Conservation (phyloP, 2,797 vertebrate species). For the Acridotheres tristis region DNA sequence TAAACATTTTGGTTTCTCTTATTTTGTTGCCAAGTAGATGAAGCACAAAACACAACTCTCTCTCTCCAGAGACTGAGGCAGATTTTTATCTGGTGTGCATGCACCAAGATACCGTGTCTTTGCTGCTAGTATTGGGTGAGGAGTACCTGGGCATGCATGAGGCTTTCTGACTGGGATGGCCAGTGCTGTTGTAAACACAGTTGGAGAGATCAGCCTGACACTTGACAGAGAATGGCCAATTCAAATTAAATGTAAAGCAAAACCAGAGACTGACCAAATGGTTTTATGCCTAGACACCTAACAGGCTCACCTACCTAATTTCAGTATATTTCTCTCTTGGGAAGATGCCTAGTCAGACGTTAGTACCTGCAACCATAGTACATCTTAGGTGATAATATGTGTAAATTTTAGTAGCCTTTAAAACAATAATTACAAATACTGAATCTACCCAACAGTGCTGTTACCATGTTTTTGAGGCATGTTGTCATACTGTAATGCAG, state of each 20-base stretch:
- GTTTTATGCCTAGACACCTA: not conserved
- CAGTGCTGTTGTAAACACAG: not conserved
- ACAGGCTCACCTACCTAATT: not conserved
- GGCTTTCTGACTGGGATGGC: not conserved
- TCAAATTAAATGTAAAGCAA: not conserved
- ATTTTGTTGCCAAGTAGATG: constrained; percentile 42
- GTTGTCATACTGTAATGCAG: not conserved
- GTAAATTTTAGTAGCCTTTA: not conserved
- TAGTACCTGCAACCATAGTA: not conserved
- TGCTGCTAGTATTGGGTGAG: not conserved
- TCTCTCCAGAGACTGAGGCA: not conserved
- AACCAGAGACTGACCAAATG: not conserved
- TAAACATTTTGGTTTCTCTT: constrained; percentile 42
- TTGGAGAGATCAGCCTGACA: not conserved
- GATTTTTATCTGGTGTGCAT: not conserved
- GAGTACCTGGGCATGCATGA: not conserved
- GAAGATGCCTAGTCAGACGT: not conserved
- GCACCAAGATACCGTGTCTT: not conserved
- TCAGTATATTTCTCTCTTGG: not conserved
- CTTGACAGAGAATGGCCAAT: not conserved
- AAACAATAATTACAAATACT: not conserved
- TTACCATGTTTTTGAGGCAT: not conserved
- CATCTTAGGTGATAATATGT: not conserved
- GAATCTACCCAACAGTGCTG: not conserved
- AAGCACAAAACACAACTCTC: not conserved